Percentiles rank a stretch among this genome's conserved stretches.
Conservation (phyloP, 2,797 vertebrate species). For the Lerista edwardsae region DNA sequence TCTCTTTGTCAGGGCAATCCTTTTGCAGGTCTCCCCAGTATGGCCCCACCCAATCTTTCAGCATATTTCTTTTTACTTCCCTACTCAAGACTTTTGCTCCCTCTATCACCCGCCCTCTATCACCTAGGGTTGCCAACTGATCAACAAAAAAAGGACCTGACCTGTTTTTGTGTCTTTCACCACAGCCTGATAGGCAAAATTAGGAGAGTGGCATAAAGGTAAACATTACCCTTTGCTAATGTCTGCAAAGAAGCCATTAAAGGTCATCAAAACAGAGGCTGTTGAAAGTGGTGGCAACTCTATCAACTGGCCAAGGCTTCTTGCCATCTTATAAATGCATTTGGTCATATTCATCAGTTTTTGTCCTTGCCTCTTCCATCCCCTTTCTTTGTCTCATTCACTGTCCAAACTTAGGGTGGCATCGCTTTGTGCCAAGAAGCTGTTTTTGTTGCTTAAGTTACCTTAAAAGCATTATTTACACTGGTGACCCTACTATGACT, state of each 20-base stretch:
- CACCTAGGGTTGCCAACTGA: background rate
- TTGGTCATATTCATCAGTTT: too few species aligned
- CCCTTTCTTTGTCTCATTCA: too few species aligned
- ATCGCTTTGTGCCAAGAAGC: too few species aligned
- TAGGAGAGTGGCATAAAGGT: background rate
- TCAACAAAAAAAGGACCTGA: background rate
- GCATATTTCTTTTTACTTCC: background rate
- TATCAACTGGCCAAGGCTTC: background rate
- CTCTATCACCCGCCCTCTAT: background rate
- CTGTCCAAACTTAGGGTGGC: background rate
- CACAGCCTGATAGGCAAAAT: background rate
- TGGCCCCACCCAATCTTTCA: background rate
- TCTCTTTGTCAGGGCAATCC: background rate
- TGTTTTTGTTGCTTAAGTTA: too few species aligned
- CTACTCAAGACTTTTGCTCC: background rate
- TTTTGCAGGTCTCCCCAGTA: background rate
- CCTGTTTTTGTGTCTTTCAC: background rate
- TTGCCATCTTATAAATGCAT: too few species aligned
- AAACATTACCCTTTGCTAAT: background rate
- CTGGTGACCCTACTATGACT: background rate
- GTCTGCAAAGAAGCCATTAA: background rate
- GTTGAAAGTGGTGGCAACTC: background rate
- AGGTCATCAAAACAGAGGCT: background rate
- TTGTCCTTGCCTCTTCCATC: background rate
- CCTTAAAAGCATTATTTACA: background rate